Evolutionary conservation across 2,113 vertebrate species (phyloP).

Genomic region (Ammodramus savannarum): DNA sequence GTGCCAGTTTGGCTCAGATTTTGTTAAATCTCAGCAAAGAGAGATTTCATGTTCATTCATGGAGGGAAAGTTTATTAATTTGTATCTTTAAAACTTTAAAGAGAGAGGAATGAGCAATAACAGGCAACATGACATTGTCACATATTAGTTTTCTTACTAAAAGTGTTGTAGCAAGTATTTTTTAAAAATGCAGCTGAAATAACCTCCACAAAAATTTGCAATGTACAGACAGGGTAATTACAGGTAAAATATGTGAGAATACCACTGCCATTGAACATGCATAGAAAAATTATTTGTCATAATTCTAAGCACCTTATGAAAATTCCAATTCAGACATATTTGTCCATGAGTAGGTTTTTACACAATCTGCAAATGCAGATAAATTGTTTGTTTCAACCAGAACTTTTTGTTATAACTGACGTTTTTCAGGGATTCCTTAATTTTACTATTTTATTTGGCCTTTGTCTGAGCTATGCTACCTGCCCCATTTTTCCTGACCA

Average conservation of each 20-base stretch:
- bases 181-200: neutral
- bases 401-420: neutral
- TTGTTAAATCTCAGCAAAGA: neutral
- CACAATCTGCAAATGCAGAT: neutral
- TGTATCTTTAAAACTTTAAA: neutral
- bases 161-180: neutral
- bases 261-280: neutral
- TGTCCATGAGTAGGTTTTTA: neutral
- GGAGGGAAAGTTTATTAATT: neutral
- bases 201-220: neutral
- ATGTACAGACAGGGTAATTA: neutral
- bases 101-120: neutral
- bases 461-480: neutral
- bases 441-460: neutral
- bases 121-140: neutral
- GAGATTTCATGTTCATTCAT: neutral
- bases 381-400: neutral
- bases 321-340: neutral
- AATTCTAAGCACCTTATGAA: neutral
- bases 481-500: neutral
- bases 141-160: neutral
- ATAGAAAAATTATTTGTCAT: neutral
- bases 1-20: neutral
- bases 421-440: neutral
- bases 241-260: neutral